A percentile compares a stretch with the other conserved stretches of the same genome.
Evolutionary conservation across 1,140 invertebrate species (phyloP).

Genomic region (Holcopasites calliopsidis): DNA sequence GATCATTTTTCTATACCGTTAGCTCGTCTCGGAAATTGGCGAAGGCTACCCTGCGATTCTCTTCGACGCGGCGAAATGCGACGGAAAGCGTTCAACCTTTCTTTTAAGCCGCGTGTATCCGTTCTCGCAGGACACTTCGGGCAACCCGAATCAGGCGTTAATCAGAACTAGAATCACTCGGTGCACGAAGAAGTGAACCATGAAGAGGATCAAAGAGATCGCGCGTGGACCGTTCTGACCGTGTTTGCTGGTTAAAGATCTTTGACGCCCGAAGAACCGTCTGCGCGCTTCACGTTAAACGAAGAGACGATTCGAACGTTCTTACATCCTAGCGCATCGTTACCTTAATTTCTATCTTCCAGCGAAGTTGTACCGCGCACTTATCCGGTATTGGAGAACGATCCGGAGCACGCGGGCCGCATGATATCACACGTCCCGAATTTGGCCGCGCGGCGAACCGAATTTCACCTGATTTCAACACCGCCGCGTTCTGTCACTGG

Average conservation of each 20-base stretch:
- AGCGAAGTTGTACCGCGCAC: not conserved
- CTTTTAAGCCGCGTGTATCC: too few species aligned
- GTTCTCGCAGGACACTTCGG: too few species aligned
- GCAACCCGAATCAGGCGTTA: too few species aligned
- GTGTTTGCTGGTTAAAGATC: too few species aligned
- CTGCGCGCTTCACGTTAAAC: too few species aligned
- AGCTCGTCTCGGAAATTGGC: not conserved
- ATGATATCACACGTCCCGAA: constrained; percentile 18
- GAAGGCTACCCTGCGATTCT: not conserved
- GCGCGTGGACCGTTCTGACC: too few species aligned
- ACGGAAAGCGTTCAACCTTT: too few species aligned
- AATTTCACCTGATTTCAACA: constrained; percentile 47
- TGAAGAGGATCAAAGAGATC: too few species aligned
- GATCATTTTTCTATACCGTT: not conserved
- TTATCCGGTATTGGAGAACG: constrained; percentile 14
- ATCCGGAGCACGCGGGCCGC: not conserved
- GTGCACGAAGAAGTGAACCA: too few species aligned
- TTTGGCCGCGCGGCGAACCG: too few species aligned
- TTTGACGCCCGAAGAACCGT: not conserved
- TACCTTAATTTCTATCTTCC: constrained; percentile 18
- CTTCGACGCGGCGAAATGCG: not conserved
- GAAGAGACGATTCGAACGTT: not conserved
- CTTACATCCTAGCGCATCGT: not conserved
- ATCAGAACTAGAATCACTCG: too few species aligned
- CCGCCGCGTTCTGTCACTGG: constrained; percentile 47